Conservation (phyloP, 1,140 invertebrate genomes). For the Bombus turneri region DNA sequence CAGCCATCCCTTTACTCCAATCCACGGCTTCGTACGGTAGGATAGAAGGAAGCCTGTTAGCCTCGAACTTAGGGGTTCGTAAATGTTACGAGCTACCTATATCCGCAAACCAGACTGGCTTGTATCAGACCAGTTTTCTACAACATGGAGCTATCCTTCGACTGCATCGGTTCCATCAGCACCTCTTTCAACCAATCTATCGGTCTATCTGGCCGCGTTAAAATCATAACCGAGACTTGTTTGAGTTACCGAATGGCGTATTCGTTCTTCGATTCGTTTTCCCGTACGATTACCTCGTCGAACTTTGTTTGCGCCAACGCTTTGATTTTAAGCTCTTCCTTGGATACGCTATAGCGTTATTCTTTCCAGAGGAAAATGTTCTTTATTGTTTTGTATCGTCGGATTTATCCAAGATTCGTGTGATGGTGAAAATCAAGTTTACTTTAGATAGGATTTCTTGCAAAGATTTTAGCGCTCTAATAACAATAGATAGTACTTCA, state of each 20-base stretch:
- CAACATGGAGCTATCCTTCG: conserved; percentile 31
- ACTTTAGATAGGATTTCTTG: not conserved
- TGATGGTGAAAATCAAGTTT: not conserved
- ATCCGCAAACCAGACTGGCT: conserved; percentile 49
- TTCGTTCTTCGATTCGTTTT: not conserved
- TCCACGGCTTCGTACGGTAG: conserved; percentile 45
- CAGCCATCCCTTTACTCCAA: conserved; percentile 59
- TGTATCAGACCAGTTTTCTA: conserved; percentile 59
- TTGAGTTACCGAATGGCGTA: conserved; percentile 16
- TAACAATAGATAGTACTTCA: no score
- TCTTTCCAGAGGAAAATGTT: not conserved
- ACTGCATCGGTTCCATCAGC: conserved; percentile 53
- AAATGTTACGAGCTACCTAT: conserved; percentile 72
- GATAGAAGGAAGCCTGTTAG: conserved; percentile 55
- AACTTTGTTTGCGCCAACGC: not conserved
- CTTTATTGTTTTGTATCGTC: not conserved
- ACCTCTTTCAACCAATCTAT: conserved; percentile 55
- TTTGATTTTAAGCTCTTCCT: conserved; percentile 16
- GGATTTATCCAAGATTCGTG: not conserved
- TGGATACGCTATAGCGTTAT: not conserved
- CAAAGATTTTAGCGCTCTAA: no score
- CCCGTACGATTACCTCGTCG: not conserved
- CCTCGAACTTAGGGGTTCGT: conserved; percentile 58
- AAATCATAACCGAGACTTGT: conserved; percentile 55
- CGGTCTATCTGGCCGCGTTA: conserved; percentile 40